phyloP scores from a whole-genome alignment of 1,140 invertebrate genomes.

The Megalopta genalis region DNA sequence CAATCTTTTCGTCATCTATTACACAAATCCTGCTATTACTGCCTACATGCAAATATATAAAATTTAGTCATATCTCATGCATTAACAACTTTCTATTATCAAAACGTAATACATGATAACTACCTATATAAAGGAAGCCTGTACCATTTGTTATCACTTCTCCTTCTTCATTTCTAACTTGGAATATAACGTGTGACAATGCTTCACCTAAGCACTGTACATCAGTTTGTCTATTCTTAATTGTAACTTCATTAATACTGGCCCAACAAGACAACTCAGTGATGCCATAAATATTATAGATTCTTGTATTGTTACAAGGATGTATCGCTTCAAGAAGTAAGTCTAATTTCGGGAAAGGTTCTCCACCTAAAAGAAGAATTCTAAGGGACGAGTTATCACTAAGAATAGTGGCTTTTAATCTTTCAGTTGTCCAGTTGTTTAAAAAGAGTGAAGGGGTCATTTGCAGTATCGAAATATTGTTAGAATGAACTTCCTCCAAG shows the following conservation, averaged over 20 bases:
- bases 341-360: constrained; percentile 80
- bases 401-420: constrained; percentile 82
- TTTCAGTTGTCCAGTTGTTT: constrained; percentile 79
- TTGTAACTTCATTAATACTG: constrained; percentile 81
- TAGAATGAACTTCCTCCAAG: constrained; percentile 74
- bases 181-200: constrained; percentile 83
- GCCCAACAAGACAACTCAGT: constrained; percentile 94
- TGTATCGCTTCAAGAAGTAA: constrained; percentile 79
- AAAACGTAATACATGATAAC: constrained; percentile 38
- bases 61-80: constrained; percentile 8
- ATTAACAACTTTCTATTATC: constrained; percentile 11
- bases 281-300: constrained; percentile 91
- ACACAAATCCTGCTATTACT: constrained; percentile 83
- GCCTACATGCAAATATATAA: constrained; percentile 75
- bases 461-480: constrained; percentile 85
- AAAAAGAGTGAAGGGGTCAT: constrained; percentile 88
- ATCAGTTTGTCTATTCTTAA: constrained; percentile 44
- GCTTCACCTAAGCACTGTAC: constrained; percentile 80
- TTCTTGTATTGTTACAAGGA: constrained; percentile 80
- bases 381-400: constrained; percentile 79
- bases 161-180: constrained; percentile 76
- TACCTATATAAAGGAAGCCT: constrained; percentile 84
- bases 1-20: constrained; percentile 80
- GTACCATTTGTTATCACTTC: constrained; percentile 69
- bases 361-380: constrained; percentile 84